Evolutionary conservation across 2,797 vertebrate species (phyloP).

Genomic region (Anabacerthia variegaticeps): DNA sequence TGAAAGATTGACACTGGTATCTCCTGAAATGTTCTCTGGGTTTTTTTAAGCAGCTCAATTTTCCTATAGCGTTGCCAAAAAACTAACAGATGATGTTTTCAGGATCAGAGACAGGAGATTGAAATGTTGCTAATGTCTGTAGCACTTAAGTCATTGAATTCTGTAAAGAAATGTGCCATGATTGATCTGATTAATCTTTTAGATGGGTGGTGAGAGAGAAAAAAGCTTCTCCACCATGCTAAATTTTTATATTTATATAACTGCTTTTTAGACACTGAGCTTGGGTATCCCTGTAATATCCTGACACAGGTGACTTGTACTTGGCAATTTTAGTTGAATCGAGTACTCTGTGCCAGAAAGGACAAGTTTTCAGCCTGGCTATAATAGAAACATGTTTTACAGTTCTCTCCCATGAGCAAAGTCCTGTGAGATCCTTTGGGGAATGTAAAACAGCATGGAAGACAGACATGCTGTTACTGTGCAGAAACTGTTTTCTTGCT

Average conservation of each 20-base stretch:
- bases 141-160: conserved; percentile 56
- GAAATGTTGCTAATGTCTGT: conserved; percentile 60
- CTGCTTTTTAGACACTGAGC: not conserved
- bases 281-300: conserved; percentile 4
- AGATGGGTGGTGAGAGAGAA: conserved; percentile 1
- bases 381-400: not conserved
- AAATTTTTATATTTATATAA: conserved; percentile 28
- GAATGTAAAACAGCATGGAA: not conserved
- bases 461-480: not conserved
- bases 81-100: conserved; percentile 50
- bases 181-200: conserved; percentile 66
- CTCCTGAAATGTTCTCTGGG: not conserved
- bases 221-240: not conserved
- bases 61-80: conserved; percentile 17
- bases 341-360: not conserved
- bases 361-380: not conserved
- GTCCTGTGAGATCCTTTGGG: not conserved
- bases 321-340: not conserved
- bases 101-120: conserved; percentile 62
- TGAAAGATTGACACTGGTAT: conserved; percentile 38
- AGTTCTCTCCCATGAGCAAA: not conserved
- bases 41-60: conserved; percentile 39
- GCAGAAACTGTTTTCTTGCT: not conserved
- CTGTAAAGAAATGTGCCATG: conserved; percentile 46
- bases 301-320: not conserved